Evolutionary conservation across 2,888 invertebrate species (phyloP).

Genomic region (Gibbula magus): DNA sequence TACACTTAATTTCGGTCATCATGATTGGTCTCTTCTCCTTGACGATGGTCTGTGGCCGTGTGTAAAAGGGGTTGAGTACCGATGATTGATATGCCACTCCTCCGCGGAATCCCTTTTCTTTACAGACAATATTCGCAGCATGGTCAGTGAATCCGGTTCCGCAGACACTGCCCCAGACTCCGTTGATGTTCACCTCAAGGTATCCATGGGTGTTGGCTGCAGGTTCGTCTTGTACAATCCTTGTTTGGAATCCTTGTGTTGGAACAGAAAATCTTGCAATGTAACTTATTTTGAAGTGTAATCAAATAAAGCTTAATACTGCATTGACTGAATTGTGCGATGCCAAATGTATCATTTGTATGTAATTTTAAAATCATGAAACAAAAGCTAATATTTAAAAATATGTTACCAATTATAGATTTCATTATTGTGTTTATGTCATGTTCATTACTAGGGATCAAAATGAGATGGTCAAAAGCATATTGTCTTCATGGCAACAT

Average conservation of each 20-base stretch:
- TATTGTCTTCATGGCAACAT: no score
- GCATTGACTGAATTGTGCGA: no score
- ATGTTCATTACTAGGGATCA: no score
- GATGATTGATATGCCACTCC: slow-evolving; percentile 30
- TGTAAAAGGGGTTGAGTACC: neutral
- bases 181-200: slow-evolving; percentile 28
- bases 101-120: slow-evolving; percentile 30
- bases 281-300: no score
- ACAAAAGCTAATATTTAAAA: no score
- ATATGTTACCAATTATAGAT: no score
- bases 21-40: slow-evolving; percentile 40
- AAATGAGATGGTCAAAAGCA: no score
- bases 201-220: slow-evolving; percentile 21
- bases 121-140: slow-evolving; percentile 38
- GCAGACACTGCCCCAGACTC: slow-evolving; percentile 33
- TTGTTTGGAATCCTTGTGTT: slow-evolving; percentile 47
- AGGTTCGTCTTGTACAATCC: slow-evolving; percentile 44
- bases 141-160: slow-evolving; percentile 26
- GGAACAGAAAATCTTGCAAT: no score
- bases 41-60: neutral
- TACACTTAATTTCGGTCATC: slow-evolving; percentile 46
- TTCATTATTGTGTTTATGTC: no score
- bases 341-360: no score
- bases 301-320: no score
- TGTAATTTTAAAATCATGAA: no score